Conservation (phyloP, 2,888 invertebrate genomes). For the Napeogenes inachia region DNA sequence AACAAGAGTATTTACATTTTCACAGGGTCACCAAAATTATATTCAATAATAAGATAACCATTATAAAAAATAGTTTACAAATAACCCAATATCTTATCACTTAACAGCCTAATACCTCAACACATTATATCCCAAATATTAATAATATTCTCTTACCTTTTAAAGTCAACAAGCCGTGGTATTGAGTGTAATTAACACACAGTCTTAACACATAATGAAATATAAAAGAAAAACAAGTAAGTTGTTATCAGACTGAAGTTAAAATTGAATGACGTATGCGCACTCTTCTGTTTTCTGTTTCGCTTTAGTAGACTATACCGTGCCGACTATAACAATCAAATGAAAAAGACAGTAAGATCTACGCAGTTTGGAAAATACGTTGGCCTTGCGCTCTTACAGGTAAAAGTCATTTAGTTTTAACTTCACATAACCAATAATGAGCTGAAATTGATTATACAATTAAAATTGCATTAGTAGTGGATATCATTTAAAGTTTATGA, state of each 20-base stretch:
- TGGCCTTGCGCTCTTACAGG: constrained; percentile 35
- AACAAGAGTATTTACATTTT: no score
- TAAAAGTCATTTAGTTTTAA: constrained; percentile 7
- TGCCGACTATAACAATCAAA: constrained; percentile 10
- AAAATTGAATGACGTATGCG: constrained; percentile 24
- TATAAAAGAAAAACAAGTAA: neutral
- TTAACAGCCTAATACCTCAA: neutral
- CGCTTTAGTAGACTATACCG: constrained; percentile 17
- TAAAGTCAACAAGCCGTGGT: neutral
- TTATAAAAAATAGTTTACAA: no score
- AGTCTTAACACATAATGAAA: constrained; percentile 3
- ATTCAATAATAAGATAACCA: neutral
- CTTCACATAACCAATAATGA: neutral
- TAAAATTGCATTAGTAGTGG: neutral
- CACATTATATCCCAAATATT: neutral
- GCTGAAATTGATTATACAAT: neutral
- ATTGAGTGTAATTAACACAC: neutral
- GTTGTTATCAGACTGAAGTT: neutral
- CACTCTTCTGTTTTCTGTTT: constrained; percentile 21
- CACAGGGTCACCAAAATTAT: no score
- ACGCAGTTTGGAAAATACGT: constrained; percentile 47
- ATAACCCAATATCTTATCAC: neutral
- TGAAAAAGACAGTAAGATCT: constrained; percentile 35
- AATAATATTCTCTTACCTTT: neutral
- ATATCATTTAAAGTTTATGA: no score